A percentile compares a stretch with the other conserved stretches of the same genome.
Evolutionary conservation across 2,797 vertebrate genomes (phyloP).

Genomic region (Sebastes vulpes): DNA sequence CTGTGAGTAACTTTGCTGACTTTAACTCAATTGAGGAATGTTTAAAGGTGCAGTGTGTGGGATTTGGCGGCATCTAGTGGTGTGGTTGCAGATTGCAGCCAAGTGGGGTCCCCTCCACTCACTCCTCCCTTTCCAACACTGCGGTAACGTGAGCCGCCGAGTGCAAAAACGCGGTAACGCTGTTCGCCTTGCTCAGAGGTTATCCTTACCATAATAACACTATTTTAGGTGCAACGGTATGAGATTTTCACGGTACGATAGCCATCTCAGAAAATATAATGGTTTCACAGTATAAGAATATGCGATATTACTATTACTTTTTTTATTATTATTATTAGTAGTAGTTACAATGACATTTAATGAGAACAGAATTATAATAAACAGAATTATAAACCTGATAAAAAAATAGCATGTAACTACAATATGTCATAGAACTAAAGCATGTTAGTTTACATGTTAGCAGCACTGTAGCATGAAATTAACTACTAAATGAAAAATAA

Average conservation of each 20-base stretch:
- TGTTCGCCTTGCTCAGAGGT: neutral
- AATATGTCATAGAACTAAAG: neutral
- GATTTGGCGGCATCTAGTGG: neutral
- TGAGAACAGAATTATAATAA: too few species aligned
- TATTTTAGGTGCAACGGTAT: neutral
- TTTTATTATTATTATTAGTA: too few species aligned
- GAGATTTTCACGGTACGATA: too few species aligned
- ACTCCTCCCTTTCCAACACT: neutral
- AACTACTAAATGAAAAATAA: neutral
- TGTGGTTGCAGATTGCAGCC: neutral
- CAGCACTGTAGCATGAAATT: neutral
- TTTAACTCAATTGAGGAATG: neutral
- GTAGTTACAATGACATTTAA: too few species aligned
- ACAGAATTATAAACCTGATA: neutral
- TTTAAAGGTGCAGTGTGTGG: neutral
- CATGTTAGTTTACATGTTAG: neutral
- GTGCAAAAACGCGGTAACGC: neutral
- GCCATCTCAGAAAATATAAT: too few species aligned
- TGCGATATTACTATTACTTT: too few species aligned
- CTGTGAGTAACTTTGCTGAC: neutral
- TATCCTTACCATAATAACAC: neutral
- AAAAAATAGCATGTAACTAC: neutral
- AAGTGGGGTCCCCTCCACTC: neutral
- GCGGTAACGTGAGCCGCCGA: neutral
- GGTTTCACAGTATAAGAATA: too few species aligned